Evolutionary conservation across 2,797 vertebrate species (phyloP), one percentile per base, ranked within the genome.

Genomic region (Rhinichthys osculus): DNA sequence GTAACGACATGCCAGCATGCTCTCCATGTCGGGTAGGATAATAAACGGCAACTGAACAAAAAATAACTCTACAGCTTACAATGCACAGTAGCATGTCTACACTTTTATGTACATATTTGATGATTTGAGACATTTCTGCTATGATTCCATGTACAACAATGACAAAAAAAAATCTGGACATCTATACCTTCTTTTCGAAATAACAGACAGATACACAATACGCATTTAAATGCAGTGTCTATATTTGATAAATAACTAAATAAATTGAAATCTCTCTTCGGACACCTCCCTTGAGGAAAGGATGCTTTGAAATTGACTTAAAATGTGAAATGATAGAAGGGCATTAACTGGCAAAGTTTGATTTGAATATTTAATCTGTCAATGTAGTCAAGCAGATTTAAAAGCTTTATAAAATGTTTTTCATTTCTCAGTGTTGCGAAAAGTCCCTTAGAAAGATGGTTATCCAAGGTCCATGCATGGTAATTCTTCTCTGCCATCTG

Each of bases 11-110:
- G 96, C 95, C 96, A 96, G 96, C 96, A 96, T 96, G 96, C 96
- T 93, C 96, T 96, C 94, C 95, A 88, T 81, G 95, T 95, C 94
- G 94, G 94, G 95, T 94, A 95, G 95, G 94, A 96, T 92, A 93
- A 94, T 96, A 83, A 87, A 78, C 23, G 38, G 83, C 77, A 96
- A 95, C 95, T 95, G 52, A 70, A 84, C 54, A 66, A 44, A 86
- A 86, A 96, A 96, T 94, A 95, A 89, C 64, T 88, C 97, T 99
- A 99, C 97, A 97, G 96, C 97, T 97, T 98, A 98, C 98, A 98
- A 97, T 97, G 98, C 97, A 98, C 97, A 97, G 96, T 97, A 98
- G 96, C 96, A 96, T 97, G 95, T 93, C 94, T 96, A 96, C 95
- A 96, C 95, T 94, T 96, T 86, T 96, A 97, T 97, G 96, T 97